Conservation (phyloP, 1,140 invertebrate species). For the Batillaria attramentaria region DNA sequence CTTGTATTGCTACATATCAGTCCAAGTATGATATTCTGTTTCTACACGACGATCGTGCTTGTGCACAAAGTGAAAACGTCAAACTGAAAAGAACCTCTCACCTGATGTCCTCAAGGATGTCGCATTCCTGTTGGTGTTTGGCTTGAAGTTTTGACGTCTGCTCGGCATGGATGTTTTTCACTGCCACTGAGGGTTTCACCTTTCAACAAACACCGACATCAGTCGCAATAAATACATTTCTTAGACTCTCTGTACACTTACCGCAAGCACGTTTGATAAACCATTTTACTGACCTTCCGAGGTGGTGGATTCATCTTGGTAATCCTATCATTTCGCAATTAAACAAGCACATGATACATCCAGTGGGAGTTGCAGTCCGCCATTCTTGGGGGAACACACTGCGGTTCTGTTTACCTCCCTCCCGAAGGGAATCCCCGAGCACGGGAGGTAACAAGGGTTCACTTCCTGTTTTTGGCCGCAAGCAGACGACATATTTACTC, state of each 20-base stretch:
- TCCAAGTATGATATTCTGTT: too few species aligned
- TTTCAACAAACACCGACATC: constrained; percentile 30
- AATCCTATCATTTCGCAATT: constrained; percentile 26
- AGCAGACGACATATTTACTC: constrained; percentile 17
- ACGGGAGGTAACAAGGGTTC: constrained; percentile 1
- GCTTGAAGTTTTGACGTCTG: constrained; percentile 91
- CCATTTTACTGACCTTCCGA: too few species aligned
- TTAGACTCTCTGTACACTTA: constrained; percentile 11
- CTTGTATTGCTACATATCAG: too few species aligned
- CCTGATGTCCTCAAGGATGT: constrained; percentile 93
- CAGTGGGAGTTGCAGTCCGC: constrained; percentile 5
- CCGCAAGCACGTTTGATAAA: too few species aligned
- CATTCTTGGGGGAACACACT: constrained; percentile 30
- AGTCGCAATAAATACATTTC: background rate
- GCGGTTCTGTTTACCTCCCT: constrained; percentile 41
- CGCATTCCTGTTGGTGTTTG: constrained; percentile 97
- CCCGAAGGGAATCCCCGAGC: constrained; percentile 20
- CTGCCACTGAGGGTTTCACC: constrained; percentile 88
- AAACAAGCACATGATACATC: constrained; percentile 21
- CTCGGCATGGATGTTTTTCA: constrained; percentile 91
- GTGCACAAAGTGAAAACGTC: too few species aligned
- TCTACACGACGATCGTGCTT: too few species aligned
- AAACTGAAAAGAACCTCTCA: constrained; percentile 65
- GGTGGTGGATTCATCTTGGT: constrained; percentile 43
- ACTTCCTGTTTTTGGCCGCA: background rate